Evolutionary conservation across 1,140 invertebrate genomes (phyloP), one percentile per base, ranked within the genome.

Genomic region (Phymorhynchus buccinoides): DNA sequence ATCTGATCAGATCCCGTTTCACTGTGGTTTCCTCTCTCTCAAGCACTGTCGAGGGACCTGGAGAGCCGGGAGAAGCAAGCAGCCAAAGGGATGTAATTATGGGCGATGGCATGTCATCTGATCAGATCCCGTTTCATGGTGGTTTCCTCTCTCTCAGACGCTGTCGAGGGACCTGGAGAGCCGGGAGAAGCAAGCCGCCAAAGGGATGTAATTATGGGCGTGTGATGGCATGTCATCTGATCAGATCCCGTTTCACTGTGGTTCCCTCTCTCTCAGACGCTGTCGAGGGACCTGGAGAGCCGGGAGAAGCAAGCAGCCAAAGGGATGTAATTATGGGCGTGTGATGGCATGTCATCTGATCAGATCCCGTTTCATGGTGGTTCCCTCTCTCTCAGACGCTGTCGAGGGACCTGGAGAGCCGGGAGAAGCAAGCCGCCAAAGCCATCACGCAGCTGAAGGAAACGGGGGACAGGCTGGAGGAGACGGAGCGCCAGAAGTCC

Each of bases 231-330:
- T 27, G 32, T 1, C 4, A 27, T 30, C 37, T 77, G 27, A 77
- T 27, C 27, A 18, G 1, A 77, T 32, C 18, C 37, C n/a, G n/a
- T n/a, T n/a, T n/a, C n/a, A n/a, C n/a, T n/a, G n/a, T n/a, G n/a
- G n/a, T 68, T 71, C 32, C 84, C 52, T 81, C 84, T 89, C 66
- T 14, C 88, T 6, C 88, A 93, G 92, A 91, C 90, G 41, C 79
- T 93, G 37, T 89, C 90, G 62, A 92, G 91, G 86, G 92, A 92
- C 77, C 75, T 93, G 52, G 92, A 93, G 79, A 92, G 90, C 82
- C 85, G 91, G 52, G 92, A 93, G 66, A 91, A 90, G 48, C 90
- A 92, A 35, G 90, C 87, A 86, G 91, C 91, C n/a, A 92, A 91
- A 73, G 83, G n/a, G n/a, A n/a, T n/a, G n/a, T n/a, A n/a, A n/a